These are phyloP conservation scores for Aurelia aurita DNA, from an alignment of 30 jellyfish, hydroid and myxozoan genomes.

Conservation along the genomic window DNA sequence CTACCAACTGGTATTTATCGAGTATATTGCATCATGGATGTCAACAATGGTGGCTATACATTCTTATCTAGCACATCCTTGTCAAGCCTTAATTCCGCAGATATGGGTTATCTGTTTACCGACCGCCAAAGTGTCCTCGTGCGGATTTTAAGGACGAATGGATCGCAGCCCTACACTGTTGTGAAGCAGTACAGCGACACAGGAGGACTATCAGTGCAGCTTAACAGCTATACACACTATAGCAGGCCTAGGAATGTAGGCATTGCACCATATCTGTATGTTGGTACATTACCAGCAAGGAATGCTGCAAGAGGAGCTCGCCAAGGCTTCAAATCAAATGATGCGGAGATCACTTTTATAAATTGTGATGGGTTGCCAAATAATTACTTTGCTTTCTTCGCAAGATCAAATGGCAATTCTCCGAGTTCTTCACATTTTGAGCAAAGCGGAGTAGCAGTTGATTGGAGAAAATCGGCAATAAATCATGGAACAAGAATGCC, in stretches of 20 bases:
- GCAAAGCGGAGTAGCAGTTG: conserved; percentile 24
- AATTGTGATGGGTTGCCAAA: conserved; percentile 36
- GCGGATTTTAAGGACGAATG: conserved; percentile 30
- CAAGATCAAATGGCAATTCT: conserved; percentile 1
- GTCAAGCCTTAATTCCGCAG: conserved; percentile 26
- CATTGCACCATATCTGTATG: conserved; percentile 22
- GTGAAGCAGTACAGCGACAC: conserved; percentile 18
- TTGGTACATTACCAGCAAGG: conserved; percentile 31
- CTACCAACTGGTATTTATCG: conserved; percentile 47
- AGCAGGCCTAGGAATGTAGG: conserved; percentile 23
- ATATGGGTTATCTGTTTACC: conserved; percentile 22
- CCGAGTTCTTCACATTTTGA: not conserved
- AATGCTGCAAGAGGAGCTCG: not conserved
- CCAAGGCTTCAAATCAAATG: conserved; percentile 39
- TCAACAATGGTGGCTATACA: conserved; percentile 71
- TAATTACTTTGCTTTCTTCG: conserved; percentile 31
- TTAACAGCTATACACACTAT: conserved; percentile 6
- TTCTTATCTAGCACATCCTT: conserved; percentile 20
- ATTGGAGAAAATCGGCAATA: conserved; percentile 42
- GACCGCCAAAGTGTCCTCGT: conserved; percentile 37
- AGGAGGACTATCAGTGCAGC: conserved; percentile 33
- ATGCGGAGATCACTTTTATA: not conserved
- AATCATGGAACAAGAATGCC: conserved; percentile 2
- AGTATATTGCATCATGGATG: conserved; percentile 55
- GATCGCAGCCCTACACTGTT: conserved; percentile 67